Percentiles rank a stretch among this genome's conserved stretches.
Conservation (phyloP, 2,888 invertebrate genomes). For the Drosophila imparisetae region DNA sequence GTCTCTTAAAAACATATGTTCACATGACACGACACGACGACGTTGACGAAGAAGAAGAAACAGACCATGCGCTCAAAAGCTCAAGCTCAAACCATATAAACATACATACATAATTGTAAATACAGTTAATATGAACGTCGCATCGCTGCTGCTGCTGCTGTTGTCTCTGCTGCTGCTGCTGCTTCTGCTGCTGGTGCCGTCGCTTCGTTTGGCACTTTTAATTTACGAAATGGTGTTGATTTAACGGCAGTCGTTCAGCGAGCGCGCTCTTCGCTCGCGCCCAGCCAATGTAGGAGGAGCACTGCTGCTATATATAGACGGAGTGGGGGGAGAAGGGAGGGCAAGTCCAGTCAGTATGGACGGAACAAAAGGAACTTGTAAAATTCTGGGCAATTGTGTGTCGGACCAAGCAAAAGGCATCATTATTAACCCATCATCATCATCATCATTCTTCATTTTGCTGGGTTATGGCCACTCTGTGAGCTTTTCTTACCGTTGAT, state of each 20-base stretch:
- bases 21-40: constrained; percentile 11
- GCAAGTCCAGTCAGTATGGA: constrained; percentile 15
- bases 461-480: constrained; percentile 40
- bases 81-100: constrained; percentile 9
- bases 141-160: constrained; percentile 31
- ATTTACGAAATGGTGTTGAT: constrained; percentile 83
- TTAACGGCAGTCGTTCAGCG: constrained; percentile 66
- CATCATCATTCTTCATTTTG: constrained; percentile 28
- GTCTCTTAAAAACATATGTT: constrained; percentile 42
- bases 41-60: background rate
- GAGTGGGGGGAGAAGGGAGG: background rate
- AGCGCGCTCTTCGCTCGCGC: constrained; percentile 27
- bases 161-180: constrained; percentile 14
- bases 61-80: constrained; percentile 1
- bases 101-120: constrained; percentile 69
- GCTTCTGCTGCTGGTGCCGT: constrained; percentile 24
- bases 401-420: constrained; percentile 41
- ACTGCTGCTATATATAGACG: background rate
- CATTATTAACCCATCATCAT: constrained; percentile 37
- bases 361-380: constrained; percentile 65
- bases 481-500: constrained; percentile 18
- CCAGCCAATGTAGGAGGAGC: constrained; percentile 10
- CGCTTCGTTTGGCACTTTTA: constrained; percentile 76
- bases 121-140: constrained; percentile 71
- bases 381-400: constrained; percentile 68